Evolutionary conservation across 2,888 invertebrate species (phyloP), one percentile per base, ranked within the genome.

Genomic region (Pharmacophagus antenor): DNA sequence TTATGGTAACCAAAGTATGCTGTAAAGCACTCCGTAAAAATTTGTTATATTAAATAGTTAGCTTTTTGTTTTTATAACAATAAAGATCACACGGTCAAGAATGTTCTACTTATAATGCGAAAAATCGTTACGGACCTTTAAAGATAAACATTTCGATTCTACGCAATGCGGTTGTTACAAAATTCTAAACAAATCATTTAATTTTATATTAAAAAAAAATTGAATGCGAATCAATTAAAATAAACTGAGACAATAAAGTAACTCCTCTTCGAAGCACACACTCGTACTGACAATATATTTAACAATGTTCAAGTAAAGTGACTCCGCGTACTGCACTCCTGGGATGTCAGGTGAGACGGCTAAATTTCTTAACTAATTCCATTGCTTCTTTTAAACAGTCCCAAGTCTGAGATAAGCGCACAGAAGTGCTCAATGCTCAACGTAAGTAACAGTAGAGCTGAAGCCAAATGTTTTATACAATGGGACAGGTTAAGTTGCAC

Each of bases 401-500:
- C 31, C 37, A 21, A 7, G 2, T 21, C 41, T 21, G 37, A 52
- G 18, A 21, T 15, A 41, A 3, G 22, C 22, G 22, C 20, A 52
- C 15, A 22, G n/a, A 17, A 15, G 15, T 22, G 47, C 42, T 17
- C 25, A 18, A 49, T 23, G 27, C 25, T 25, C 27, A 27, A 49
- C 25, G 8, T 27, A 49, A 27, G 17, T 27, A 27, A 49, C 49
- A 49, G 18, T 49, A n/a, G 42, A 44, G 42, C 8, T 44, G 18
- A 47, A 47, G 21, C 47, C 22, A 21, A 18, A 21, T 22, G 47
- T 47, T 47, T 17, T 47, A 3, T n/a, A 47, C 21, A 3, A 22
- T 47, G 47, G 22, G 47, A 47, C 47, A 47, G 12, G 47, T 47
- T 47, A 47, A 47, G 47, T 46, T 21, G 46, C 18, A 44, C 10